Evolutionary conservation across 2,113 vertebrate species (phyloP), one percentile per base, ranked within the genome.

Genomic region (Nesoenas mayeri): DNA sequence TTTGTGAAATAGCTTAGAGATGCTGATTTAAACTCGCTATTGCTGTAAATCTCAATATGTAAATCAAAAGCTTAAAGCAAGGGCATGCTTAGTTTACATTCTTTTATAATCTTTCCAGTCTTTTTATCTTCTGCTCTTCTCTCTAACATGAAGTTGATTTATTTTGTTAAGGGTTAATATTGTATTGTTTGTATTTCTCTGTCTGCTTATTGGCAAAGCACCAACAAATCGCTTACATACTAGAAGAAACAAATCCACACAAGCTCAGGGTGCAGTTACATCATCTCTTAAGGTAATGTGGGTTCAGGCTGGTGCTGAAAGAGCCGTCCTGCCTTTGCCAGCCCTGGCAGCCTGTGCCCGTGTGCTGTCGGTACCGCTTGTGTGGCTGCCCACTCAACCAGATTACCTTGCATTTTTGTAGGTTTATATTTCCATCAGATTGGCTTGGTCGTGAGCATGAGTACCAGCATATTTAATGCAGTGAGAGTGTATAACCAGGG

Each of bases 371-470:
- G 21, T 73, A 18, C 92, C 90, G 17, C 90, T 78, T 85, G 74
- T 82, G 88, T 77, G 85, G 85, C 92, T 96, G 93, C 85, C 79
- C 85, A 82, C 58, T 21, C 88, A 71, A 44, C 74, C 88, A 42
- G 50, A 77, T 88, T 64, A 40, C 85, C 62, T 38, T 64, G 74
- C 70, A 1, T 48, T 75, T 65, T 56, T 57, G 48, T 3, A 47
- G 81, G 82, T 4, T 91, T 22, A 6, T 79, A 54, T 93, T 96
- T 88, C 95, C 88, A 32, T 69, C 85, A 69, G 50, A 44, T 42
- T 79, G 88, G 58, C 79, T 79, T 28, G 70, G 81, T 90, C 34
- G 1, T 17, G 9, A 61, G 29, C 72, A 61, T 0, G 8, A 40
- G 21, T 91, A 71, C 53, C 80, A 75, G 88, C 82, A 32, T 15